Percentiles rank a stretch among this genome's conserved stretches.
Conservation (phyloP, 2,113 vertebrate species). For the Aegithalos caudatus region DNA sequence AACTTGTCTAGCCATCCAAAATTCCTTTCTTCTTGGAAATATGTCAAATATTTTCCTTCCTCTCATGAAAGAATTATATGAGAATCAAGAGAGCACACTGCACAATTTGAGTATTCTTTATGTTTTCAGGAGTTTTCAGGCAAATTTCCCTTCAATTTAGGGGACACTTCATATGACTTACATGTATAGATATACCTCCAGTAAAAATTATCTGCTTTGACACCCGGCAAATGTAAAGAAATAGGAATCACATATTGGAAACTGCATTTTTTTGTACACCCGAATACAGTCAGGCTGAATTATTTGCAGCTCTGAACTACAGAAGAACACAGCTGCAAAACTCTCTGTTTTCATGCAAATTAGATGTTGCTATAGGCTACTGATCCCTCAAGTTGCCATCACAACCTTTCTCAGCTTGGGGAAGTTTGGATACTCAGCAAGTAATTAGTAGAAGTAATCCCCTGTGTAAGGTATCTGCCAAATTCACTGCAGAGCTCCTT, state of each 20-base stretch:
- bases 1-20: not conserved
- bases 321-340: not conserved
- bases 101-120: not conserved
- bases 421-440: conserved; percentile 8
- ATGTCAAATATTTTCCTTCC: not conserved
- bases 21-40: not conserved
- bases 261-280: not conserved
- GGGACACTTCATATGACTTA: not conserved
- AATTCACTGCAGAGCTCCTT: not conserved
- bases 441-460: conserved; percentile 7
- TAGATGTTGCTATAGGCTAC: not conserved
- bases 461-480: not conserved
- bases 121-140: not conserved
- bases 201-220: not conserved
- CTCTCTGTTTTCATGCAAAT: conserved; percentile 23
- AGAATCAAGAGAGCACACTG: not conserved
- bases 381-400: not conserved
- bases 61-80: not conserved
- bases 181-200: not conserved
- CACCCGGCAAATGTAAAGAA: not conserved
- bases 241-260: not conserved
- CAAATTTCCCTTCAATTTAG: not conserved
- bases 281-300: not conserved
- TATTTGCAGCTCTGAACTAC: not conserved
- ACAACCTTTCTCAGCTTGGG: not conserved